These are phyloP conservation scores for Leptinotarsa peninsularis DNA, from an alignment of 2,888 invertebrate species.

Conservation along the genomic window DNA sequence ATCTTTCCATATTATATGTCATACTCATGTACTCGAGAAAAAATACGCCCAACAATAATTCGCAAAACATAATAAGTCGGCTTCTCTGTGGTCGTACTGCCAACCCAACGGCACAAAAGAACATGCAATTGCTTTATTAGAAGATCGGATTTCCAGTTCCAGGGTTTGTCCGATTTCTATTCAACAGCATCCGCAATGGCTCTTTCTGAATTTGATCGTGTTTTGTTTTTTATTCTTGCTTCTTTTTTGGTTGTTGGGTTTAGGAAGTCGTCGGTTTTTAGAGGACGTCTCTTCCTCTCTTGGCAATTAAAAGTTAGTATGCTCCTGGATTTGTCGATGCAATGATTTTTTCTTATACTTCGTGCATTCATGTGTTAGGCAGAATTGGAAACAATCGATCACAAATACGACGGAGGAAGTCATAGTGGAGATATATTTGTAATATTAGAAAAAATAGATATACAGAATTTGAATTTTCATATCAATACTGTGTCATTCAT, in stretches of 20 bases:
- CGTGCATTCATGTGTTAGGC: background rate
- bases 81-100: slow-evolving; percentile 38
- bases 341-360: background rate
- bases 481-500: too few species aligned
- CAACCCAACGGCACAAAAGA: slow-evolving; percentile 47
- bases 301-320: slow-evolving; percentile 10
- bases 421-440: too few species aligned
- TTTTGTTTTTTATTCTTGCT: slow-evolving; percentile 20
- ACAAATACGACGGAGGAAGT: too few species aligned
- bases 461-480: too few species aligned
- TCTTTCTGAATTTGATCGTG: slow-evolving; percentile 22
- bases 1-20: slow-evolving; percentile 9
- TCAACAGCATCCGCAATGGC: slow-evolving; percentile 31
- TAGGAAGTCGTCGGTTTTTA: slow-evolving; percentile 25
- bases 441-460: too few species aligned
- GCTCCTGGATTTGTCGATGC: slow-evolving; percentile 12
- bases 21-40: background rate
- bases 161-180: slow-evolving; percentile 39
- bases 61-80: slow-evolving; percentile 40
- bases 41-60: slow-evolving; percentile 30
- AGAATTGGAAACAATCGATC: background rate
- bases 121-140: slow-evolving; percentile 52
- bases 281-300: slow-evolving; percentile 13
- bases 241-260: slow-evolving; percentile 13
- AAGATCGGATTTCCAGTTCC: slow-evolving; percentile 54